These are phyloP conservation scores for Clepsis dumicolana DNA, from an alignment of 2,888 invertebrate genomes.

Conservation along the genomic window DNA sequence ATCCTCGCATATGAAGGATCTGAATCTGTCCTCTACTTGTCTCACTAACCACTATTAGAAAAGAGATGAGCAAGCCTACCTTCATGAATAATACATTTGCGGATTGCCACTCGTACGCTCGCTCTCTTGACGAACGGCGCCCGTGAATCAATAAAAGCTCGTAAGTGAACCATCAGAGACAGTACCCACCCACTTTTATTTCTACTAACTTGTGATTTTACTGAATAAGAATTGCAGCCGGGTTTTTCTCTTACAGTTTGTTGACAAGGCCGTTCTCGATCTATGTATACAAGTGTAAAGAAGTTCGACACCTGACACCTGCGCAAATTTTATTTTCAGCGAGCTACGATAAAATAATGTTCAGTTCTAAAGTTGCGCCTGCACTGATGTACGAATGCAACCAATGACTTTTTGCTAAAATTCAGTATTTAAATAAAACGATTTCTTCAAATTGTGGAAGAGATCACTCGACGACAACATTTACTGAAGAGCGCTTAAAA, in stretches of 20 bases:
- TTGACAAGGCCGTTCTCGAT: neutral
- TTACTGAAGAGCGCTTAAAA: conserved; percentile 75
- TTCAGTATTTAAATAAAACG: conserved; percentile 62
- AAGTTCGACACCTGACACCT: neutral
- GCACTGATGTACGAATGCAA: neutral
- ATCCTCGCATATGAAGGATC: conserved; percentile 54
- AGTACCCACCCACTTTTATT: conserved; percentile 54
- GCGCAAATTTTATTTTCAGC: neutral
- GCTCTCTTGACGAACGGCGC: conserved; percentile 61
- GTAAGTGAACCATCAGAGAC: conserved; percentile 57
- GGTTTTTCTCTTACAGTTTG: conserved; percentile 3
- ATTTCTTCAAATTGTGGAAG: conserved; percentile 64
- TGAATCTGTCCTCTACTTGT: conserved; percentile 55
- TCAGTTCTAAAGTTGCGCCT: neutral
- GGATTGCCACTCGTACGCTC: conserved; percentile 59
- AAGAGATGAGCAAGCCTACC: conserved; percentile 55
- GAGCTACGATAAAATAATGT: neutral
- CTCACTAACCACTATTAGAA: conserved; percentile 66
- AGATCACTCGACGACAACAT: conserved; percentile 72
- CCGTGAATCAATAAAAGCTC: conserved; percentile 64
- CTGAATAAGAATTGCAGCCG: neutral
- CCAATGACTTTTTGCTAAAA: conserved; percentile 28
- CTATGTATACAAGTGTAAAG: neutral
- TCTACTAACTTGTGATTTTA: conserved; percentile 40
- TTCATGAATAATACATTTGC: conserved; percentile 66